A percentile compares a stretch with the other conserved stretches of the same genome.
These are phyloP conservation scores for Alsophila aescularia DNA, from an alignment of 2,888 invertebrate genomes.

Conservation along the genomic window DNA sequence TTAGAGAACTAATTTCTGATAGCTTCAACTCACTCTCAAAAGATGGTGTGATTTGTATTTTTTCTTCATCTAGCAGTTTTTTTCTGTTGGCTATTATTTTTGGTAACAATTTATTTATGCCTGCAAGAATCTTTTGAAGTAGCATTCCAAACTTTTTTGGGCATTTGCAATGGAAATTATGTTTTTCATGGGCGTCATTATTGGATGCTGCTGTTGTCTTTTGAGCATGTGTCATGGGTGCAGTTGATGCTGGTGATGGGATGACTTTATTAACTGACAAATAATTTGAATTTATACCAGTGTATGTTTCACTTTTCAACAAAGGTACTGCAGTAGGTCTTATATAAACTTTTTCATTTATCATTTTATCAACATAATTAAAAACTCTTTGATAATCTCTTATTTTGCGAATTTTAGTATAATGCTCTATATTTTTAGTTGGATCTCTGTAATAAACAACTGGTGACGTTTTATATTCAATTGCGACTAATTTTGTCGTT, in stretches of 20 bases:
- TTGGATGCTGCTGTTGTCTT: neutral
- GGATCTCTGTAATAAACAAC: slow-evolving; percentile 55
- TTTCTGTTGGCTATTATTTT: neutral
- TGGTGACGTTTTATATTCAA: slow-evolving; percentile 64
- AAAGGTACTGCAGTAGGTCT: slow-evolving; percentile 39
- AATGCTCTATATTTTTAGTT: slow-evolving; percentile 65
- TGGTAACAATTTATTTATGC: slow-evolving; percentile 51
- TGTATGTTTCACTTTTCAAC: slow-evolving; percentile 34
- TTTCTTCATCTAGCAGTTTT: neutral
- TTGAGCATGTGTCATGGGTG: neutral
- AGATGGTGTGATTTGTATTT: neutral
- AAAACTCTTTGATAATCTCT: slow-evolving; percentile 67
- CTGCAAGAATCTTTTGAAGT: slow-evolving; percentile 51
- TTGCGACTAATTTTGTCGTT: slow-evolving; percentile 50
- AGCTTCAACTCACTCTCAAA: too few relatives aligned
- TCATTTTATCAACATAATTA: slow-evolving; percentile 70
- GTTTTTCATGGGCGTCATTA: neutral
- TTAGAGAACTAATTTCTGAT: too few relatives aligned
- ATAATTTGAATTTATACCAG: slow-evolving; percentile 25
- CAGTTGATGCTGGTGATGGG: neutral
- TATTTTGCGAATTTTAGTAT: slow-evolving; percentile 65
- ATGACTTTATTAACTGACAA: neutral
- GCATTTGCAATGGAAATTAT: slow-evolving; percentile 52
- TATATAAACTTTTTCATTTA: slow-evolving; percentile 53
- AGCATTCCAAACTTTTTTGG: slow-evolving; percentile 44